Evolutionary conservation across 2,113 vertebrate species (phyloP).

Genomic region (Phylloscopus whistleri): DNA sequence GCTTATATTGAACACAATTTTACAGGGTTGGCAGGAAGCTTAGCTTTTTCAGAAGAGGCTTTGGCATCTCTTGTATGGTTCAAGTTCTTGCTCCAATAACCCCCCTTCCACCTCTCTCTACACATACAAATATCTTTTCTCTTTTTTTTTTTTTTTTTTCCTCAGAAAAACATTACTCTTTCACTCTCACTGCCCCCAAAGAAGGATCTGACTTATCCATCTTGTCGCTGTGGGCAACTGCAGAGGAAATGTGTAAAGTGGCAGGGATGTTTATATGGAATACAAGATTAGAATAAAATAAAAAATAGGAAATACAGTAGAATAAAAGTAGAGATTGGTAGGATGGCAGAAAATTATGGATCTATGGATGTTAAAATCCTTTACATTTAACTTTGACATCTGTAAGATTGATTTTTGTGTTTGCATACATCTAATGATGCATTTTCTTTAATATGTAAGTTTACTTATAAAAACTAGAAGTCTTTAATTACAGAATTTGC

Average conservation of each 20-base stretch:
- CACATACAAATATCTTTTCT: neutral
- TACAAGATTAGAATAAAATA: neutral
- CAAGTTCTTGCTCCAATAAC: neutral
- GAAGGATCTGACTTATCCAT: neutral
- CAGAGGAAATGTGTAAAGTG: neutral
- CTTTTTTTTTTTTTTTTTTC: no score
- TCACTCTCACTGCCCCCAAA: neutral
- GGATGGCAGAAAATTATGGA: neutral
- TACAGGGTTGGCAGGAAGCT: neutral
- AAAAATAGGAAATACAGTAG: neutral
- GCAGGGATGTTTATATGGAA: neutral
- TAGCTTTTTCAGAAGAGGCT: neutral
- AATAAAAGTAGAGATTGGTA: neutral
- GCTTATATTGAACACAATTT: neutral
- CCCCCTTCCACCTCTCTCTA: neutral
- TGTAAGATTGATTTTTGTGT: neutral
- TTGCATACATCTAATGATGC: neutral
- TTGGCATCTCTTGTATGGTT: neutral
- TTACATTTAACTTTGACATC: neutral
- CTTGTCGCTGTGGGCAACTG: neutral
- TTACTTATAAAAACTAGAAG: neutral
- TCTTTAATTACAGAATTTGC: neutral
- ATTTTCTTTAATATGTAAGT: neutral
- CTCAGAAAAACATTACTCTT: neutral
- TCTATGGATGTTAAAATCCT: neutral